Evolutionary conservation across 1,140 invertebrate species (phyloP).

Genomic region (Hyles vespertilio): DNA sequence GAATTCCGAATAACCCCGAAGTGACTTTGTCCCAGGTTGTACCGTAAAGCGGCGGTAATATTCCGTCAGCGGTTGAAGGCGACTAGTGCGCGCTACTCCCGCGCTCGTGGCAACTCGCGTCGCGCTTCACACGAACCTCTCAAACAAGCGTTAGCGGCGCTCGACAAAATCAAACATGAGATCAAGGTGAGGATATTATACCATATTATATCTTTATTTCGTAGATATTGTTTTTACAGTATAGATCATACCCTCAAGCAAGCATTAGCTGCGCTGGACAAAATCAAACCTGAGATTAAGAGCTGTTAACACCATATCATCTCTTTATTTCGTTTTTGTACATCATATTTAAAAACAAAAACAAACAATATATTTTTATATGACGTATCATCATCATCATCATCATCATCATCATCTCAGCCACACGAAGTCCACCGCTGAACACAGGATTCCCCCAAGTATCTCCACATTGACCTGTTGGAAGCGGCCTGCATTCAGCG

Average conservation of each 20-base stretch:
- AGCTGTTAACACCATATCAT: background rate
- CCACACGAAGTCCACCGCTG: too few species aligned
- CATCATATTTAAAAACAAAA: slow-evolving; percentile 32
- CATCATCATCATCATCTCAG: too few species aligned
- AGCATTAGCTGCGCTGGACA: slow-evolving; percentile 46
- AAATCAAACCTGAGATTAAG: slow-evolving; percentile 60
- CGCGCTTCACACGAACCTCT: slow-evolving; percentile 36
- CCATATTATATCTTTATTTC: too few species aligned
- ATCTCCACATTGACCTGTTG: too few species aligned
- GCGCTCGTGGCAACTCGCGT: slow-evolving; percentile 26
- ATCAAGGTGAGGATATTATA: slow-evolving; percentile 44
- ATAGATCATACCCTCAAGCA: slow-evolving; percentile 24
- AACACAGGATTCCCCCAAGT: too few species aligned
- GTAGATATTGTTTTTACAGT: too few species aligned
- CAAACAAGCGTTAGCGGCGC: slow-evolving; percentile 37
- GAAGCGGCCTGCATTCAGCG: too few species aligned
- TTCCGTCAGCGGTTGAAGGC: slow-evolving; percentile 51
- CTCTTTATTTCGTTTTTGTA: too few species aligned
- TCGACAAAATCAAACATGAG: slow-evolving; percentile 54
- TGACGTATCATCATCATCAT: too few species aligned
- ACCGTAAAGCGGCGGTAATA: slow-evolving; percentile 59
- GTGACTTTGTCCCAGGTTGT: slow-evolving; percentile 32
- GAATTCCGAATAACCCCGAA: too few species aligned
- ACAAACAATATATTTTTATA: too few species aligned
- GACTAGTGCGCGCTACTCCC: slow-evolving; percentile 28